phyloP scores from a whole-genome alignment of 35 echinoderm and acorn worm species.

The Ophioderma brevispina region DNA sequence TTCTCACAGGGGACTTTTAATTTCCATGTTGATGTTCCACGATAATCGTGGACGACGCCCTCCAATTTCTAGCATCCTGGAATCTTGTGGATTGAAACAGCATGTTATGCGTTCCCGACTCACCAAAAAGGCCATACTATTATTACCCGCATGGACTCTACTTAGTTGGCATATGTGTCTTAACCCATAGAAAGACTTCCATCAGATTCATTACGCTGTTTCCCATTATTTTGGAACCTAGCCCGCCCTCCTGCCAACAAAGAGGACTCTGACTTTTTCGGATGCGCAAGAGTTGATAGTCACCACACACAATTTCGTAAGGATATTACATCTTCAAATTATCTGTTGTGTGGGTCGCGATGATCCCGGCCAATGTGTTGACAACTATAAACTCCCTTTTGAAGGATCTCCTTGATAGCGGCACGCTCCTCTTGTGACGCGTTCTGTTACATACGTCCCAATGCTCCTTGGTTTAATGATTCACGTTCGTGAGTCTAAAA shows the following conservation, averaged over 20 bases:
- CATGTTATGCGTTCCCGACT: slow-evolving; percentile 33
- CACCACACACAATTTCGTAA: too few relatives aligned
- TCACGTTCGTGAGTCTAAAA: slow-evolving; percentile 18
- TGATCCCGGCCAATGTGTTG: neutral
- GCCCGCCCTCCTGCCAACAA: neutral
- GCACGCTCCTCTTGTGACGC: slow-evolving; percentile 14
- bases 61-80: slow-evolving; percentile 8
- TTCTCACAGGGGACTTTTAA: slow-evolving; percentile 57
- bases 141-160: neutral
- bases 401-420: slow-evolving; percentile 8
- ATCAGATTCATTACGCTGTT: slow-evolving; percentile 43
- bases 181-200: neutral
- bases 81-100: slow-evolving; percentile 35
- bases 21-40: slow-evolving; percentile 28
- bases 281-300: neutral
- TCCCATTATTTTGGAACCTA: neutral
- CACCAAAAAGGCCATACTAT: slow-evolving; percentile 39
- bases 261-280: neutral
- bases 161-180: neutral
- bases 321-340: too few relatives aligned
- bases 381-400: slow-evolving; percentile 29
- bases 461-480: slow-evolving; percentile 34
- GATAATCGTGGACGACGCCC: slow-evolving; percentile 21
- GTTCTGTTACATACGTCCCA: slow-evolving; percentile 16
- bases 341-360: neutral